Base-by-base conservation (phyloP, 2,888 invertebrate genomes). In the Macroteleia sp. region DNA sequence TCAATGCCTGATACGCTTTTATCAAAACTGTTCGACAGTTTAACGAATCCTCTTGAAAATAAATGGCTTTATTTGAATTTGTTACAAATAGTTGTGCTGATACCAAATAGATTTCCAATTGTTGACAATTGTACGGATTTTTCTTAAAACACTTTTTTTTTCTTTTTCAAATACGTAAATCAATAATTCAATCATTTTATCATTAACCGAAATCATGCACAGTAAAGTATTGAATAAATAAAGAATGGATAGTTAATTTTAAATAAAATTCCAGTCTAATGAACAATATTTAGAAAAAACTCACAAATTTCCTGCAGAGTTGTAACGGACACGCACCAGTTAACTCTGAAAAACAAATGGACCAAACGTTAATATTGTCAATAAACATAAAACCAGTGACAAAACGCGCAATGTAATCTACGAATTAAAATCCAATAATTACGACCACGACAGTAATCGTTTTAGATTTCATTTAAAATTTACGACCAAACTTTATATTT, bases 281-380 rank as follows among this genome's bases (percentile, higher is more conserved):
- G n/a, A n/a, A n/a, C n/a, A n/a, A n/a, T n/a, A n/a, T n/a, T n/a
- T n/a, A n/a, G n/a, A n/a, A n/a, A 41, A 59, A 59, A 44, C 57
- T 59, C 10, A 59, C 44, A 19, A 44, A 44, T 30, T 30, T 17
- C 14, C n/a, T 20, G 32, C 17, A n/a, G n/a, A n/a, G n/a, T n/a
- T n/a, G n/a, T n/a, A n/a, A n/a, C n/a, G n/a, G n/a, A n/a, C n/a
- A n/a, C 25, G 46, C 36, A 39, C 19, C 28, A 48, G 12, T 61
- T 25, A 22, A 28, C 10, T 48, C 46, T 48, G 61, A 48, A 59
- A 59, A 61, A 34, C 30, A 48, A 61, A 48, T 28, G 48, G 39
- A 48, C 25, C 61, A 28, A 46, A 25, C 36, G 8, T 61, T 61
- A 61, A 61, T 61, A 61, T 25, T 17, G 25, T 16, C 25, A 34